Percentiles rank a stretch among this genome's conserved stretches.
These are phyloP conservation scores for Hesperophylax magnus DNA, from an alignment of 1,140 invertebrate genomes.

Conservation along the genomic window DNA sequence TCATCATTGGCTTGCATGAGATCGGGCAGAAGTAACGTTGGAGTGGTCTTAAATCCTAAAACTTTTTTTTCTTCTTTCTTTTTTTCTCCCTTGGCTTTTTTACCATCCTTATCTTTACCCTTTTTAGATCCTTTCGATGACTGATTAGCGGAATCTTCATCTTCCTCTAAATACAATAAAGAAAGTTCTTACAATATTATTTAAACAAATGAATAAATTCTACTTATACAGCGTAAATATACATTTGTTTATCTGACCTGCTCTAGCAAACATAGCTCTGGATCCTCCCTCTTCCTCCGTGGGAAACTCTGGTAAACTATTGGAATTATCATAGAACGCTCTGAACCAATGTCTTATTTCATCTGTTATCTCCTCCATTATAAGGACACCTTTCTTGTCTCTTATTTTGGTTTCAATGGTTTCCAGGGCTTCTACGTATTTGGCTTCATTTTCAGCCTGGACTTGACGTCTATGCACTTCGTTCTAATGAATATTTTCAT, in stretches of 20 bases:
- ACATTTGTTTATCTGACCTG: slow-evolving; percentile 66
- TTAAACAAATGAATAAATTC: slow-evolving; percentile 3
- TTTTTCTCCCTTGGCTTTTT: slow-evolving; percentile 70
- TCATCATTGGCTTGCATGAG: slow-evolving; percentile 75
- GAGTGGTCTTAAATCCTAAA: slow-evolving; percentile 71
- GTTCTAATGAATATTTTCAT: too few species aligned
- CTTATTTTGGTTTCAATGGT: slow-evolving; percentile 75
- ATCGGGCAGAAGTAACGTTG: slow-evolving; percentile 73
- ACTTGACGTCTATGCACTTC: slow-evolving; percentile 73
- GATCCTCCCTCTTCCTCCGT: slow-evolving; percentile 92
- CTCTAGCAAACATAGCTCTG: slow-evolving; percentile 83
- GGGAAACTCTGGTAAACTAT: slow-evolving; percentile 92
- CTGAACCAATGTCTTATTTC: slow-evolving; percentile 90
- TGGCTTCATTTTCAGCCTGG: slow-evolving; percentile 73
- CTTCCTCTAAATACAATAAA: slow-evolving; percentile 73
- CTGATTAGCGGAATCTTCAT: slow-evolving; percentile 81
- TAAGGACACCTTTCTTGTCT: slow-evolving; percentile 75
- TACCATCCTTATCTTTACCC: slow-evolving; percentile 79
- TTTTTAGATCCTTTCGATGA: slow-evolving; percentile 82
- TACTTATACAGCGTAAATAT: not conserved
- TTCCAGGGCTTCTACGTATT: slow-evolving; percentile 75
- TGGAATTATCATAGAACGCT: slow-evolving; percentile 83
- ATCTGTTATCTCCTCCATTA: slow-evolving; percentile 86
- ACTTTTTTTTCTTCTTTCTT: slow-evolving; percentile 72
- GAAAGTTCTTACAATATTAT: not conserved